Evolutionary conservation across 2,113 vertebrate genomes (phyloP).

Genomic region (Sander vitreus): DNA sequence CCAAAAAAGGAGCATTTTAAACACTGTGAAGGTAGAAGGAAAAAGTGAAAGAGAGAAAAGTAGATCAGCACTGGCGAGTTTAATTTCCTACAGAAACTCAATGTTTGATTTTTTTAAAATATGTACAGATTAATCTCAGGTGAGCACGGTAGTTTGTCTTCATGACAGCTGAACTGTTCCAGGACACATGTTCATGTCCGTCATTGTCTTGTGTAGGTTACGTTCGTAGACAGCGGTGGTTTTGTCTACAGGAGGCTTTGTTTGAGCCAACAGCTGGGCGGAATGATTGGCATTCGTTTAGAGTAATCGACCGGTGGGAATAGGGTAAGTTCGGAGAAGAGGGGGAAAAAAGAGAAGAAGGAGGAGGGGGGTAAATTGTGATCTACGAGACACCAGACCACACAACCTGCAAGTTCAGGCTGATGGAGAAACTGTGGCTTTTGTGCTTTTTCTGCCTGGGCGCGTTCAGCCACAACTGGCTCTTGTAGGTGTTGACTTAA

Average conservation of each 20-base stretch:
- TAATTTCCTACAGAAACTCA: slow-evolving; percentile 53
- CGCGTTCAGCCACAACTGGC: slow-evolving; percentile 63
- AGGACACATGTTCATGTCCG: slow-evolving; percentile 70
- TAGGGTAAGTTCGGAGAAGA: slow-evolving; percentile 57
- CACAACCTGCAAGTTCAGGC: slow-evolving; percentile 81
- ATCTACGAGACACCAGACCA: slow-evolving; percentile 77
- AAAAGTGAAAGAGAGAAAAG: slow-evolving; percentile 51
- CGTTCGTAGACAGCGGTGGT: slow-evolving; percentile 62
- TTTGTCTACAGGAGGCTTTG: slow-evolving; percentile 79
- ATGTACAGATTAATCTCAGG: slow-evolving; percentile 44
- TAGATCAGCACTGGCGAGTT: slow-evolving; percentile 43
- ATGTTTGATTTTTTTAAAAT: neutral
- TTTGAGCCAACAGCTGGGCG: slow-evolving; percentile 84
- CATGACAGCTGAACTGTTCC: slow-evolving; percentile 44
- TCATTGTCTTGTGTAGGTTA: slow-evolving; percentile 67
- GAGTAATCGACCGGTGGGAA: slow-evolving; percentile 82
- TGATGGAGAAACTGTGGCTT: slow-evolving; percentile 71
- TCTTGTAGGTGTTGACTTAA: slow-evolving; percentile 76
- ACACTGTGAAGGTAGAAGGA: slow-evolving; percentile 35
- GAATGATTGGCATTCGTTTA: slow-evolving; percentile 84
- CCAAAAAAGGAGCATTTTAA: slow-evolving; percentile 59
- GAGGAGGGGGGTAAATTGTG: slow-evolving; percentile 28
- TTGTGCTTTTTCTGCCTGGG: slow-evolving; percentile 70
- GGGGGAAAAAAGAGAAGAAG: slow-evolving; percentile 8
- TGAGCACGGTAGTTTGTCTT: slow-evolving; percentile 50